A percentile compares a stretch with the other conserved stretches of the same genome.
phyloP scores from a whole-genome alignment of 2,113 vertebrate species.

The Lepus europaeus region DNA sequence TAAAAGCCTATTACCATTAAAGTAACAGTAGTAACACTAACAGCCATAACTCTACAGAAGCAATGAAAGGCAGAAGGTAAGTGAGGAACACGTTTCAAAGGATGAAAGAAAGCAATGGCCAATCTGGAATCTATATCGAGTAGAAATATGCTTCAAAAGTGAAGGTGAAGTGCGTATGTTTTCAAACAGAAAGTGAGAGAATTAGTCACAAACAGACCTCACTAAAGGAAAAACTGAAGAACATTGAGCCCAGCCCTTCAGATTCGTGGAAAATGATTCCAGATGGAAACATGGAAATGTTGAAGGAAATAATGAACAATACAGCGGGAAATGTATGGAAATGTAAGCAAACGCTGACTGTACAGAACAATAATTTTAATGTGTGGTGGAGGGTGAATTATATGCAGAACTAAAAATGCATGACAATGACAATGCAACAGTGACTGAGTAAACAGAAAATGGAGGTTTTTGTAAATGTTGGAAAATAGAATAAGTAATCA shows the following conservation, averaged over 20 bases:
- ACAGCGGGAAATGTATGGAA: slow-evolving; percentile 31
- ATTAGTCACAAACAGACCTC: not conserved
- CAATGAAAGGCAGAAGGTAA: not conserved
- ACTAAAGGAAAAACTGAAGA: not conserved
- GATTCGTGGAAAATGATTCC: not conserved
- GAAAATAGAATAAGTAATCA: not conserved
- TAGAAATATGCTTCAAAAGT: not conserved
- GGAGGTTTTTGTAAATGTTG: not conserved
- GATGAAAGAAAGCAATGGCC: not conserved
- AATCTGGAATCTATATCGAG: not conserved
- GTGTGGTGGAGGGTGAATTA: not conserved
- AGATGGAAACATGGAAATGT: slow-evolving; percentile 30
- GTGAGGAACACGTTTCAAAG: not conserved
- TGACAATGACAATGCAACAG: not conserved
- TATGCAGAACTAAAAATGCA: not conserved
- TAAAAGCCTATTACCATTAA: not conserved
- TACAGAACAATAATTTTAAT: slow-evolving; percentile 19
- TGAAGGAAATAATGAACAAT: slow-evolving; percentile 33
- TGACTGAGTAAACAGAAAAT: not conserved
- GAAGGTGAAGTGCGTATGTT: not conserved
- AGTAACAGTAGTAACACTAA: not conserved
- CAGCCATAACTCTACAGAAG: not conserved
- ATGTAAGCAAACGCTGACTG: slow-evolving; percentile 54
- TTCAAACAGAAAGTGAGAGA: slow-evolving; percentile 25
- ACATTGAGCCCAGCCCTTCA: not conserved